Conservation (phyloP, 2,888 invertebrate genomes). For the Netelia fuscicornis region DNA sequence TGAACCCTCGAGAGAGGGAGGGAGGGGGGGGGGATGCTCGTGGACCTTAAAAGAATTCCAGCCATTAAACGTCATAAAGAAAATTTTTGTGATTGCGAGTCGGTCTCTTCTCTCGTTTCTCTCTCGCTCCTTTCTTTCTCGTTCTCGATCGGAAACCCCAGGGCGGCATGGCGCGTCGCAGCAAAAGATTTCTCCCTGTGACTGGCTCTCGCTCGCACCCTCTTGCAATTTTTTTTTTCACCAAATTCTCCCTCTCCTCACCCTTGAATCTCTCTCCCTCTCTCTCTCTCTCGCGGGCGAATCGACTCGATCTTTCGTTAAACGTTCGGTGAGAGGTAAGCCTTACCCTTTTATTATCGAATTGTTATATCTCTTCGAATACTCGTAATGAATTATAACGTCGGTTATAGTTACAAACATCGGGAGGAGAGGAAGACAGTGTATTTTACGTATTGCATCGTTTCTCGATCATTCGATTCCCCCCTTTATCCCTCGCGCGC, state of each 20-base stretch:
- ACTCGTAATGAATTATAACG: slow-evolving; percentile 79
- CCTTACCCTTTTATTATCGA: slow-evolving; percentile 76
- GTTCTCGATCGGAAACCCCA: not conserved
- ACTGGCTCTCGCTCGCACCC: slow-evolving; percentile 8
- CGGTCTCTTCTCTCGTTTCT: slow-evolving; percentile 6
- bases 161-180: not conserved
- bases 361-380: slow-evolving; percentile 73
- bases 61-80: slow-evolving; percentile 83
- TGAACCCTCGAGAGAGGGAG: too few relatives aligned
- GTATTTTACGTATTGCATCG: slow-evolving; percentile 29
- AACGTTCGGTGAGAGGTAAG: slow-evolving; percentile 63
- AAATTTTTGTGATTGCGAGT: slow-evolving; percentile 81
- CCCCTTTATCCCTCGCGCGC: slow-evolving; percentile 5
- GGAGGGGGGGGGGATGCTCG: slow-evolving; percentile 29
- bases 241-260: slow-evolving; percentile 4
- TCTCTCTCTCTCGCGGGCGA: not conserved
- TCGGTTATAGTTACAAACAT: slow-evolving; percentile 63
- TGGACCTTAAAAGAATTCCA: slow-evolving; percentile 79
- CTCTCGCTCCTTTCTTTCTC: not conserved
- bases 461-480: slow-evolving; percentile 47
- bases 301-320: slow-evolving; percentile 68
- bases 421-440: not conserved
- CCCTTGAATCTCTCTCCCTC: slow-evolving; percentile 27
- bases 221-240: not conserved
- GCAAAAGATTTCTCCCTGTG: not conserved